Evolutionary conservation across 2,797 vertebrate genomes (phyloP).

Genomic region (Helarctos malayanus): DNA sequence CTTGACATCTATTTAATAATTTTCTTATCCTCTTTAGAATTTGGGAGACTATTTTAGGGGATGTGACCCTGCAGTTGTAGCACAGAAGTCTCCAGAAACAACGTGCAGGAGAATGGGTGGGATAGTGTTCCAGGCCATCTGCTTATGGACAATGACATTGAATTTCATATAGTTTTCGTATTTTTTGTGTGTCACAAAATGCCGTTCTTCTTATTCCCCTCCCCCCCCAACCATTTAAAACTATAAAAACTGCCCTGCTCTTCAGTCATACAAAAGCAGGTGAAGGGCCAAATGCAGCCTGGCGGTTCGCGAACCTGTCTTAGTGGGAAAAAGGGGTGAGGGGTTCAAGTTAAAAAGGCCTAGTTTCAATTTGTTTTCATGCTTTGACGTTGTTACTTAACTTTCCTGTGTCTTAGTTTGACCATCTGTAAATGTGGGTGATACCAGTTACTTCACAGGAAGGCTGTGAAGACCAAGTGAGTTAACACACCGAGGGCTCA

Average conservation of each 20-base stretch:
- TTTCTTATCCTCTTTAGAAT: neutral
- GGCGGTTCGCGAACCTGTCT: neutral
- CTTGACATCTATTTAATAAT: slow-evolving; percentile 20
- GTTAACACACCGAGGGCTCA: neutral
- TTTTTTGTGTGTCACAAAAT: slow-evolving; percentile 24
- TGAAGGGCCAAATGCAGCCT: neutral
- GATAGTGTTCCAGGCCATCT: neutral
- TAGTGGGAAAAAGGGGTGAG: neutral
- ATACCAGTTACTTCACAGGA: neutral
- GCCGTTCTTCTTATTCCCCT: neutral
- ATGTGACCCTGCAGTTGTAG: neutral
- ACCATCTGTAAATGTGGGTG: neutral
- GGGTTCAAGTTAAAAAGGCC: neutral
- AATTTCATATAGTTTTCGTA: slow-evolving; percentile 35
- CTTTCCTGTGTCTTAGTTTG: neutral
- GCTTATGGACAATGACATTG: neutral
- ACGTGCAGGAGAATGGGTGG: neutral
- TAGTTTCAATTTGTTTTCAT: neutral
- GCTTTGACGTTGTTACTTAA: neutral
- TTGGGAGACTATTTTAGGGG: slow-evolving; percentile 21
- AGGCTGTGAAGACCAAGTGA: neutral
- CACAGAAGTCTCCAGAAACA: neutral
- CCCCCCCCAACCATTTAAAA: neutral
- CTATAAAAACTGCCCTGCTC: neutral
- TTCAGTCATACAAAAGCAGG: neutral